phyloP scores from a whole-genome alignment of 2,113 vertebrate genomes.

The Nothobranchius kuhntae region DNA sequence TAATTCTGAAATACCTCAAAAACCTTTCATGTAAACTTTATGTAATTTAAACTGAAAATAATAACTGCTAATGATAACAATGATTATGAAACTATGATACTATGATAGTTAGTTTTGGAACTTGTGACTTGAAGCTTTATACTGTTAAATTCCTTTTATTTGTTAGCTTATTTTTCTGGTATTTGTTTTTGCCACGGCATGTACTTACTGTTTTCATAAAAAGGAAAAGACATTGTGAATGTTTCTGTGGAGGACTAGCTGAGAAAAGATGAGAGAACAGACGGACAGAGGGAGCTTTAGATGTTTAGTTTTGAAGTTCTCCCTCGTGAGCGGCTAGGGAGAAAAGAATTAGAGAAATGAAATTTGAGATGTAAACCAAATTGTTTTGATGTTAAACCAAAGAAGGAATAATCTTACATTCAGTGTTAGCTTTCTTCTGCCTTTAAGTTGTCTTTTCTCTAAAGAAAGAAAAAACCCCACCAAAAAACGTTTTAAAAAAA shows the following conservation, averaged over 20 bases:
- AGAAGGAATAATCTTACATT: slow-evolving; percentile 63
- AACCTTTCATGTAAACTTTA: slow-evolving; percentile 99
- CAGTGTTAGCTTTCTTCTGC: slow-evolving; percentile 73
- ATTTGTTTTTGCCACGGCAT: slow-evolving; percentile 87
- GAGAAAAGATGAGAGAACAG: slow-evolving; percentile 65
- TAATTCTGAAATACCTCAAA: slow-evolving; percentile 99
- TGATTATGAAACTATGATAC: slow-evolving; percentile 82
- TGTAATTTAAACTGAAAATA: slow-evolving; percentile 90
- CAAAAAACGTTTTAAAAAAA: slow-evolving; percentile 42
- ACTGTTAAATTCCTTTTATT: slow-evolving; percentile 93
- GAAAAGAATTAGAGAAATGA: slow-evolving; percentile 37
- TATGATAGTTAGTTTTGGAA: slow-evolving; percentile 99
- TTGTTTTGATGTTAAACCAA: slow-evolving; percentile 67
- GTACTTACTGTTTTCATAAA: slow-evolving; percentile 85
- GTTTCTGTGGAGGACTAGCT: slow-evolving; percentile 78
- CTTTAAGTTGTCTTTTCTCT: slow-evolving; percentile 76
- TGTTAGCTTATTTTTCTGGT: slow-evolving; percentile 77
- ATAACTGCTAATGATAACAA: slow-evolving; percentile 81
- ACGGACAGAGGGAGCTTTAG: slow-evolving; percentile 38
- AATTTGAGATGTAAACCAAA: slow-evolving; percentile 67
- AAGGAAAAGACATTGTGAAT: slow-evolving; percentile 92
- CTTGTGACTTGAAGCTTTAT: slow-evolving; percentile 99
- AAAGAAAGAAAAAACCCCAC: slow-evolving; percentile 43
- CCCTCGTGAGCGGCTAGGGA: slow-evolving; percentile 28
- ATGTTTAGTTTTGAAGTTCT: slow-evolving; percentile 49